Percentiles rank a stretch among this genome's conserved stretches.
Conservation (phyloP, 2,797 vertebrate genomes). For the Myotis vivesi region DNA sequence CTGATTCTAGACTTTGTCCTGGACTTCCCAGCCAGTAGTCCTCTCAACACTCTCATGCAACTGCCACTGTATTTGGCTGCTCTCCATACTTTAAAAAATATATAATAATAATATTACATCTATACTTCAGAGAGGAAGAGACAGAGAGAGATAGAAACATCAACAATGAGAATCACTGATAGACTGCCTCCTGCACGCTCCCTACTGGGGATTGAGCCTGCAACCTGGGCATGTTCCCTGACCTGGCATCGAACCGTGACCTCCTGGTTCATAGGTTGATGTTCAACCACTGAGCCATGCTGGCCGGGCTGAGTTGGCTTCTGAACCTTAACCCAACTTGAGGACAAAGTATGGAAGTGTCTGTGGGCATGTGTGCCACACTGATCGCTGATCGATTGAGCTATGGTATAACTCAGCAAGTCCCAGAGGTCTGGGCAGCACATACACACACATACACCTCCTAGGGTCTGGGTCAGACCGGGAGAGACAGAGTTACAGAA, state of each 20-base stretch:
- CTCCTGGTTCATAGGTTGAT: no score
- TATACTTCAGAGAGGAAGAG: no score
- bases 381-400: background rate
- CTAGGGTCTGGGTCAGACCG: background rate
- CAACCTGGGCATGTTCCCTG: no score
- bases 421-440: background rate
- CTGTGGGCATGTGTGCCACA: accelerated
- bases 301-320: background rate
- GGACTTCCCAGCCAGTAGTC: background rate
- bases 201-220: no score
- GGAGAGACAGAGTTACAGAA: background rate
- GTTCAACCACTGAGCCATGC: no score
- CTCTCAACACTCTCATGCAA: accelerated
- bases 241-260: no score
- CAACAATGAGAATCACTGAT: no score
- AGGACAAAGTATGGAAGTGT: background rate
- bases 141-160: no score
- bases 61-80: background rate
- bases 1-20: background rate
- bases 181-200: no score
- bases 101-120: no score
- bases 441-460: background rate
- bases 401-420: background rate
- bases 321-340: background rate
- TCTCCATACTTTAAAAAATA: background rate